Conservation (phyloP, 92 coral and sea anemone genomes). For the Phenganax subtilis region DNA sequence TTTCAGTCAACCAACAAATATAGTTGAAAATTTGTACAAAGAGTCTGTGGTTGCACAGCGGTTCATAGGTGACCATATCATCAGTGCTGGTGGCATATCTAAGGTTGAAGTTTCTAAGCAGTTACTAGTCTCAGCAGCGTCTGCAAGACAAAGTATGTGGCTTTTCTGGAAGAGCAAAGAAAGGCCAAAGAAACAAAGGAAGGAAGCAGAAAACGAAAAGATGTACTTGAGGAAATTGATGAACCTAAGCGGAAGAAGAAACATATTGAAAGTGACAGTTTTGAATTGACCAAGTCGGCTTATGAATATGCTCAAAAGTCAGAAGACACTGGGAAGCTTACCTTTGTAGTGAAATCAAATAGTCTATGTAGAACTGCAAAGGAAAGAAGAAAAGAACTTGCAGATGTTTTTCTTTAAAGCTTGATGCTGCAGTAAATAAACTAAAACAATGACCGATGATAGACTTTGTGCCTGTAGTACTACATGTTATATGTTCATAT, state of each 20-base stretch:
- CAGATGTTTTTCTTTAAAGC: conserved; percentile 22
- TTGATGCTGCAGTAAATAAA: conserved; percentile 3
- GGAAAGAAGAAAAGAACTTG: conserved; percentile 27
- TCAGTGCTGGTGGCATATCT: conserved; percentile 33
- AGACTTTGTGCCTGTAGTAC: no score
- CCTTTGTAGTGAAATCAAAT: conserved; percentile 24
- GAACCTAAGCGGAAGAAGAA: conserved; percentile 28
- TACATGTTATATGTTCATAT: no score
- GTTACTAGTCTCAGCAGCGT: conserved; percentile 26
- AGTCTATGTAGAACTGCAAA: conserved; percentile 24
- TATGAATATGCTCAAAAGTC: conserved; percentile 22
- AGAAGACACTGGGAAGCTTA: conserved; percentile 24
- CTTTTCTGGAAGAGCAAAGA: conserved; percentile 36
- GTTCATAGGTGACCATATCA: conserved; percentile 38
- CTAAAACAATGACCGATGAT: no score
- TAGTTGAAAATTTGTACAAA: conserved; percentile 32
- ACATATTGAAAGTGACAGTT: conserved; percentile 14
- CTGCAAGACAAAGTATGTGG: conserved; percentile 39
- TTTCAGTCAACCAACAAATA: conserved; percentile 38
- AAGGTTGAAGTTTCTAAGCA: conserved; percentile 34
- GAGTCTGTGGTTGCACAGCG: conserved; percentile 44
- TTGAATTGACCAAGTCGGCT: conserved; percentile 38
- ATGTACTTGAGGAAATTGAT: conserved; percentile 29
- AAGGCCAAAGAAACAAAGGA: conserved; percentile 1
- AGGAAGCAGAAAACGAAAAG: conserved; percentile 21